Evolutionary conservation across 2,113 vertebrate species (phyloP).

Genomic region (Hiodon tergisus): DNA sequence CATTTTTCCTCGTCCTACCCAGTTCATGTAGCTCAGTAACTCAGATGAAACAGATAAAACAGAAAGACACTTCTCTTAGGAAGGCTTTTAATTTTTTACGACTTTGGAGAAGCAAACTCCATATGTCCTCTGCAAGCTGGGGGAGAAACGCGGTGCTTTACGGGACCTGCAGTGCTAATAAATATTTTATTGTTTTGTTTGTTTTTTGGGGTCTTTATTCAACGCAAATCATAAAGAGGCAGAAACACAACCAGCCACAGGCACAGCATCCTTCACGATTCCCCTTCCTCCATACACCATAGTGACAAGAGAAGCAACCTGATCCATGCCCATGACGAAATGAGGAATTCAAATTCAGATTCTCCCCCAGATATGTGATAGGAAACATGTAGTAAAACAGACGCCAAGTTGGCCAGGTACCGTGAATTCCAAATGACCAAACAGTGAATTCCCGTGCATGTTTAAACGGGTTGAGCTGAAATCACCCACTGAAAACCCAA

Average conservation of each 20-base stretch:
- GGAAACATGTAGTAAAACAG: not conserved
- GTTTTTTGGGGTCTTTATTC: constrained; percentile 48
- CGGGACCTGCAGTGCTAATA: constrained; percentile 43
- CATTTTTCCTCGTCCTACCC: not conserved
- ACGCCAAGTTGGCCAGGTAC: not conserved
- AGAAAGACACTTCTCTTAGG: not conserved
- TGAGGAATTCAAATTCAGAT: not conserved
- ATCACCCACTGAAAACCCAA: not conserved
- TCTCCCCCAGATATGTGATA: not conserved
- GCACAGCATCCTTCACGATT: constrained; percentile 15
- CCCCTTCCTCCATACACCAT: not conserved
- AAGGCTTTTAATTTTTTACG: constrained; percentile 33
- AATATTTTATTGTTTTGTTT: constrained; percentile 65
- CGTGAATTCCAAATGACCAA: not conserved
- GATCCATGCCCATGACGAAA: not conserved
- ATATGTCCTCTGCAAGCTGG: not conserved
- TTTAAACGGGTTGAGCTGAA: not conserved
- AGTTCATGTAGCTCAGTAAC: too few species aligned
- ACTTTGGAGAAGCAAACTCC: not conserved
- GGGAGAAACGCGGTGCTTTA: constrained; percentile 32
- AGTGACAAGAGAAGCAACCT: constrained; percentile 1
- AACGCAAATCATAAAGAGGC: constrained; percentile 45
- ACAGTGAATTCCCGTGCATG: not conserved
- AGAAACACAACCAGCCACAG: constrained; percentile 45
- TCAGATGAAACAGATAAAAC: constrained; percentile 34